A percentile compares a stretch with the other conserved stretches of the same genome.
These are phyloP conservation scores for Rhynchopsitta pachyrhyncha DNA, from an alignment of 2,113 vertebrate species.

Conservation along the genomic window DNA sequence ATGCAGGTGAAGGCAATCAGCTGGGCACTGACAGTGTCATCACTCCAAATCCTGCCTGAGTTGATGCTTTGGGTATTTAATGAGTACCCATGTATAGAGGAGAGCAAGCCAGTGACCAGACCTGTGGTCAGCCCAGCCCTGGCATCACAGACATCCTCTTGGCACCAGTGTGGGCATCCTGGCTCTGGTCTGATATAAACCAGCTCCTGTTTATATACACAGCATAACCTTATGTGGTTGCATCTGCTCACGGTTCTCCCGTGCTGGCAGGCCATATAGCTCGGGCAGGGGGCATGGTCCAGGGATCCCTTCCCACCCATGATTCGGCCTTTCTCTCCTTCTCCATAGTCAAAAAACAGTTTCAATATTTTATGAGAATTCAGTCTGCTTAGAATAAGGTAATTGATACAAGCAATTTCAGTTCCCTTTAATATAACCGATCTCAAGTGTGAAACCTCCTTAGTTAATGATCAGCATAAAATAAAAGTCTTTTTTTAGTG, in stretches of 20 bases:
- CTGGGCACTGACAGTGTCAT: background rate
- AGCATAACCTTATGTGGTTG: fast-evolving
- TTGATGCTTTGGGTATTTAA: background rate
- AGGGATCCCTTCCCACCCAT: background rate
- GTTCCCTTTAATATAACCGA: conserved; percentile 58
- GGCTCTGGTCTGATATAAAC: fast-evolving
- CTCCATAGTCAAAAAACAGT: background rate
- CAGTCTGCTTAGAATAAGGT: conserved; percentile 40
- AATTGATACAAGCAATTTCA: conserved; percentile 64
- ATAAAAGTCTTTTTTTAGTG: conserved; percentile 66
- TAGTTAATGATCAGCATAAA: conserved; percentile 72
- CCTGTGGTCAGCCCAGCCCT: background rate
- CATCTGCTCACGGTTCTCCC: background rate
- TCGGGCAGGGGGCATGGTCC: fast-evolving
- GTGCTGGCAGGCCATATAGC: background rate
- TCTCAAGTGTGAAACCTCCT: conserved; percentile 64
- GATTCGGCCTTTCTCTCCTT: background rate
- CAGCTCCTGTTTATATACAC: background rate
- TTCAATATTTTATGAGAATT: background rate
- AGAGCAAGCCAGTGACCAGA: background rate
- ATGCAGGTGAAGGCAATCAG: background rate
- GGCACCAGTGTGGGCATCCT: background rate
- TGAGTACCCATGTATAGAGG: background rate
- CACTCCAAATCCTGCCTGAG: background rate
- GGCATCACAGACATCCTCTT: background rate